These are phyloP conservation scores for Sclerurus mexicanus DNA, from an alignment of 2,113 vertebrate genomes.

Conservation along the genomic window DNA sequence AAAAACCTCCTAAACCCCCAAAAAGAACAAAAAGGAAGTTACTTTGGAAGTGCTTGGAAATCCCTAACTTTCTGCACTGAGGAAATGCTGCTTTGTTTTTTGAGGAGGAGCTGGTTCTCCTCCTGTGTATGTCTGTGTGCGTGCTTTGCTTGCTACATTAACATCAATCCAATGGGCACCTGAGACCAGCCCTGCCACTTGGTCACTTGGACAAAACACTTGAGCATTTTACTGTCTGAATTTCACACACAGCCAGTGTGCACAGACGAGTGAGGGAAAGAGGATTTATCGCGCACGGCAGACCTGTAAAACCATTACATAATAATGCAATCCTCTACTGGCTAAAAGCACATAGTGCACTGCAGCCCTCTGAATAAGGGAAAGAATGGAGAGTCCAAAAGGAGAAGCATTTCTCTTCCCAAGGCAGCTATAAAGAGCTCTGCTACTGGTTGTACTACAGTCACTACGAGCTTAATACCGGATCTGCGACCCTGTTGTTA, in stretches of 20 bases:
- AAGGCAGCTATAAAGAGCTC: not conserved
- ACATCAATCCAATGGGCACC: not conserved
- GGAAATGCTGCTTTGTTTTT: not conserved
- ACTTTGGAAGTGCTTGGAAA: not conserved
- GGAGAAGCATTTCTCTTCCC: not conserved
- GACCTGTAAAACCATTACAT: not conserved
- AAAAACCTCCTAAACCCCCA: no score
- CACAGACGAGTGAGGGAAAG: not conserved
- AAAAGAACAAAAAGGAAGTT: not conserved
- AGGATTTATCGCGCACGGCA: not conserved
- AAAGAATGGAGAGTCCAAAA: not conserved
- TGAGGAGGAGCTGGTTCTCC: not conserved
- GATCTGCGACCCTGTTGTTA: not conserved
- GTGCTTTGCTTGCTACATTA: not conserved
- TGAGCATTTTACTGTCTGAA: not conserved
- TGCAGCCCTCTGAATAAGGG: not conserved
- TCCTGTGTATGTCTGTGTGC: no score
- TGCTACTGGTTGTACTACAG: not conserved
- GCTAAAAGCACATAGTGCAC: not conserved
- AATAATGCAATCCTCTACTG: not conserved
- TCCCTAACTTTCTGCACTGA: not conserved
- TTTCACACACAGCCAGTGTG: not conserved
- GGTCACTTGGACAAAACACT: not conserved
- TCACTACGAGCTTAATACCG: not conserved
- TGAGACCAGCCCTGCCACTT: not conserved